A percentile compares a stretch with the other conserved stretches of the same genome.
Conservation (phyloP, 2,113 vertebrate genomes). For the Anhinga rufa region DNA sequence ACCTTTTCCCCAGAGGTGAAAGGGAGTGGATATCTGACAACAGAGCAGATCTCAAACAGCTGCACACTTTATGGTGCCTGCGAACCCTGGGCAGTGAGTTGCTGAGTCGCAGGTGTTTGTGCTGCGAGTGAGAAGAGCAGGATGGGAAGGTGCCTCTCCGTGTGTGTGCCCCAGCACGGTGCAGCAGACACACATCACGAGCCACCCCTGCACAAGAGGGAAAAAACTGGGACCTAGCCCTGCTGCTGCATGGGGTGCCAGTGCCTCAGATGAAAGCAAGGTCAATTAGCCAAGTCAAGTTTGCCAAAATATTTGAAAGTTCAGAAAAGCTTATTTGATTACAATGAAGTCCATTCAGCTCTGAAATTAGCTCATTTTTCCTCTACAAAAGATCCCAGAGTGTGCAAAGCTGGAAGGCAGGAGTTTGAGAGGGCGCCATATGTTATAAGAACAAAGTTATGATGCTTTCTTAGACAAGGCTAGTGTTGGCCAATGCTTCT, state of each 20-base stretch:
- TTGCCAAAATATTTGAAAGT: neutral
- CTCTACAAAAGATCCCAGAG: neutral
- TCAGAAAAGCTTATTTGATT: neutral
- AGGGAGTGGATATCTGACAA: neutral
- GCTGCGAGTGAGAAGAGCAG: neutral
- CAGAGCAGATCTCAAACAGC: neutral
- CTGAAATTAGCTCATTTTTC: neutral
- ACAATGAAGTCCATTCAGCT: neutral
- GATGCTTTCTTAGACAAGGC: neutral
- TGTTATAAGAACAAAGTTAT: neutral
- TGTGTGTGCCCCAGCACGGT: rapidly evolving
- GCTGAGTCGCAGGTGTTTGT: neutral
- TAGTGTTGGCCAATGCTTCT: neutral
- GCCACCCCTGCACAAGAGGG: neutral
- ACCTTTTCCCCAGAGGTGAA: neutral
- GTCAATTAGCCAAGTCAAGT: neutral
- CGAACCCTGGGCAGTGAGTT: rapidly evolving
- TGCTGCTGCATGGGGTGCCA: neutral
- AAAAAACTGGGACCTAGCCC: neutral
- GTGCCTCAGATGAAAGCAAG: neutral
- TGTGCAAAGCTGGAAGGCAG: neutral
- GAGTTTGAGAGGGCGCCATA: neutral
- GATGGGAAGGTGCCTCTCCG: neutral
- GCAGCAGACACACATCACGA: neutral
- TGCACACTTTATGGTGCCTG: neutral